phyloP scores from a whole-genome alignment of 1,140 invertebrate genomes.

The Bombus huntii region DNA sequence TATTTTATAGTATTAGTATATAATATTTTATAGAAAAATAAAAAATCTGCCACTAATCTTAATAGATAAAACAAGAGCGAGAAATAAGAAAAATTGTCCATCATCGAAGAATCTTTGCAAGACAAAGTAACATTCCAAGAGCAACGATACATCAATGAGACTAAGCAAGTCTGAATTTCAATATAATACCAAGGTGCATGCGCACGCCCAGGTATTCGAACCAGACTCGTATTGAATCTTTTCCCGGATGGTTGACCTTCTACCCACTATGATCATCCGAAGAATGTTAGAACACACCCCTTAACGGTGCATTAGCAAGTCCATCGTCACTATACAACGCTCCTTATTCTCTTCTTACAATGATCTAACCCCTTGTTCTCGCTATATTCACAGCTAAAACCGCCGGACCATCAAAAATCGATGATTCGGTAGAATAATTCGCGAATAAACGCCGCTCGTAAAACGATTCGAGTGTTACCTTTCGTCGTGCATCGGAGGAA shows the following conservation, averaged over 20 bases:
- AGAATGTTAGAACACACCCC: conserved; percentile 48
- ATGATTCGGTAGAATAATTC: neutral
- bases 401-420: neutral
- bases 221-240: neutral
- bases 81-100: neutral
- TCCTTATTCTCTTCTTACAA: neutral
- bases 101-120: neutral
- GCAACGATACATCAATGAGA: neutral
- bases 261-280: conserved; percentile 15
- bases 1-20: too few species aligned
- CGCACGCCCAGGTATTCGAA: conserved; percentile 1
- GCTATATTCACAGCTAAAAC: neutral
- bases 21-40: too few species aligned
- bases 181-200: neutral
- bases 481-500: neutral
- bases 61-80: neutral
- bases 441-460: neutral
- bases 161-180: neutral
- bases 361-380: neutral
- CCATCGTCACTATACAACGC: neutral
- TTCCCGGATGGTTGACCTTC: conserved; percentile 20
- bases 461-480: neutral
- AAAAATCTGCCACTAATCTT: too few species aligned
- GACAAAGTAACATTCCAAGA: neutral
- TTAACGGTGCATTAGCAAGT: conserved; percentile 43